Percentiles rank a stretch among this genome's conserved stretches.
phyloP scores from a whole-genome alignment of 2,888 invertebrate species.

The Perithous albicinctus region DNA sequence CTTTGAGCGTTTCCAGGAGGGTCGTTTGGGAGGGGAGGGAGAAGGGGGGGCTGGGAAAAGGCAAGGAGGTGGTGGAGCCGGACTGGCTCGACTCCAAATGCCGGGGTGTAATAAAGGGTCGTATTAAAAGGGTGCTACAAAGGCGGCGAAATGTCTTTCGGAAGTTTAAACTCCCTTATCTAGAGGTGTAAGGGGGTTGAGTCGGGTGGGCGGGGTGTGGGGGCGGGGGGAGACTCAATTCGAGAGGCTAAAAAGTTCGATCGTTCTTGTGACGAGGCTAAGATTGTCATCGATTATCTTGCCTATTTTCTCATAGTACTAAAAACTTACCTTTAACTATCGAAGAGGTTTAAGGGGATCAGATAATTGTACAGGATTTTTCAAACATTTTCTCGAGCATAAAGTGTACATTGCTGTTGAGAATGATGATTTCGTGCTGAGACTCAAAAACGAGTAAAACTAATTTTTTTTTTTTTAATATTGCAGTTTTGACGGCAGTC shows the following conservation, averaged over 20 bases:
- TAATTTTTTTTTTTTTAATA: not conserved
- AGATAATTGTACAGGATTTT: not conserved
- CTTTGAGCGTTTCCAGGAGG: constrained; percentile 58
- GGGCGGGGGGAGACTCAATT: not conserved
- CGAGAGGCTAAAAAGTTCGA: constrained; percentile 7
- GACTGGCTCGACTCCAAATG: constrained; percentile 75
- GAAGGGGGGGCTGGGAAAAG: constrained; percentile 7
- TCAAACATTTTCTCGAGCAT: not conserved
- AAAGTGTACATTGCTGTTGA: not conserved
- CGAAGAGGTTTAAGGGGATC: not conserved
- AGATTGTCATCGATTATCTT: constrained; percentile 6
- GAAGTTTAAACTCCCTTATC: constrained; percentile 18
- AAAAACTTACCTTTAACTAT: not conserved
- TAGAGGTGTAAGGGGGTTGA: not conserved
- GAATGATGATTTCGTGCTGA: no score
- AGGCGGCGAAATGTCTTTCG: constrained; percentile 58
- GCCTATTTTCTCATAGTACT: not conserved
- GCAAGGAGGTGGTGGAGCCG: constrained; percentile 41
- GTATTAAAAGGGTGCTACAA: constrained; percentile 70
- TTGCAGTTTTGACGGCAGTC: not conserved
- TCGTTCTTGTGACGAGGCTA: constrained; percentile 28
- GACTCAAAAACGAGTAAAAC: no score
- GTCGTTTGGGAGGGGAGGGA: constrained; percentile 33
- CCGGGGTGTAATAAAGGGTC: constrained; percentile 72
- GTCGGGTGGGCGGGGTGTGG: no score